Base-by-base conservation (phyloP, 2,888 invertebrate species). In the Monoplex corrugatus region DNA sequence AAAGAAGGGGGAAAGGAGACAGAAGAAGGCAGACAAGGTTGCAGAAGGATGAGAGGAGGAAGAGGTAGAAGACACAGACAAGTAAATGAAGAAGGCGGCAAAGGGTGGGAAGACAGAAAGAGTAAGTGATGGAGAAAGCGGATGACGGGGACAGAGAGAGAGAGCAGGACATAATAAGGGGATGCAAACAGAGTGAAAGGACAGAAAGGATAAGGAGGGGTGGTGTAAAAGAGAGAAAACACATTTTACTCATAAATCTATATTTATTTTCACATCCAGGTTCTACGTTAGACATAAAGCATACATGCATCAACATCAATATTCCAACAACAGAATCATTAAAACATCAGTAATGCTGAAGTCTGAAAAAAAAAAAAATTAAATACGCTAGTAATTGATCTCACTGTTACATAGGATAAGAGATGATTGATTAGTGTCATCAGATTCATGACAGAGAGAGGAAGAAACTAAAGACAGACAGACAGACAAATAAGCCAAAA, bases 221-320 rank as follows among this genome's bases (percentile, higher is more conserved):
- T n/a, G n/a, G n/a, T n/a, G 72, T 19, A 72, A 28, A 72, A 23
- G 72, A 72, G 23, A 72, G 28, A n/a, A 23, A 50, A 19, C 50
- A 8, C 68, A 19, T n/a, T 10, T n/a, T 32, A 6, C 45, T 38
- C 32, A 38, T 68, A 43, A 43, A 72, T 72, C 68, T 68, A 68
- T 86, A 72, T 86, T 86, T 86, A 86, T 38, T 63, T 43, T 38
- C 68, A 3, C 40, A 8, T n/a, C n/a, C n/a, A n/a, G n/a, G n/a
- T n/a, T n/a, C n/a, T n/a, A n/a, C n/a, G n/a, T n/a, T n/a, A n/a
- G n/a, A n/a, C n/a, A n/a, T n/a, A n/a, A n/a, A n/a, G n/a, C n/a
- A n/a, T n/a, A n/a, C n/a, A n/a, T n/a, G n/a, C n/a, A n/a, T n/a
- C n/a, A n/a, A n/a, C n/a, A n/a, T n/a, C n/a, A n/a, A n/a, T n/a